phyloP scores from a whole-genome alignment of 1,140 invertebrate species.

The Nymphalis io region DNA sequence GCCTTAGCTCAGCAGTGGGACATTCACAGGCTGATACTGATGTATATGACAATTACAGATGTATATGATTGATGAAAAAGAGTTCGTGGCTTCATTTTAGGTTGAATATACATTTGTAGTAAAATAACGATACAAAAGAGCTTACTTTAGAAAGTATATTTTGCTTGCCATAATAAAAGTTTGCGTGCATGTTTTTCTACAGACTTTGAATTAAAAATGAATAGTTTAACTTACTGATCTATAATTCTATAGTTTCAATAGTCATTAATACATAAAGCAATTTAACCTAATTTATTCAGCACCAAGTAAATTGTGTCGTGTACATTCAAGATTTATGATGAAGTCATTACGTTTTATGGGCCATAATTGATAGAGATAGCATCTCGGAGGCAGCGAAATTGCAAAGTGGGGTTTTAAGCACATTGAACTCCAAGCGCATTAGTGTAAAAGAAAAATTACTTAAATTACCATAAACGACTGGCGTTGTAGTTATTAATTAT shows the following conservation, averaged over 20 bases:
- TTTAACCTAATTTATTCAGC: slow-evolving; percentile 74
- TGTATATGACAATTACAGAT: no score
- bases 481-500: slow-evolving; percentile 72
- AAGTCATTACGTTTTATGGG: slow-evolving; percentile 78
- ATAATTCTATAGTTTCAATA: slow-evolving; percentile 35
- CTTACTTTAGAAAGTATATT: no score
- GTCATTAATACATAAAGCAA: slow-evolving; percentile 62
- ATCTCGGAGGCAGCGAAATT: slow-evolving; percentile 70
- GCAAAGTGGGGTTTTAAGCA: slow-evolving; percentile 68
- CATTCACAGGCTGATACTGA: no score
- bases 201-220: background rate
- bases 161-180: no score
- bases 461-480: slow-evolving; percentile 66
- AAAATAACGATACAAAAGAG: no score
- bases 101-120: no score
- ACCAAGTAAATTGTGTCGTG: slow-evolving; percentile 74
- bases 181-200: no score
- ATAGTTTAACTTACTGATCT: background rate
- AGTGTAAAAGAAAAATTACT: slow-evolving; percentile 65
- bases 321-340: slow-evolving; percentile 77
- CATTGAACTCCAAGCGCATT: slow-evolving; percentile 68
- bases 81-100: no score
- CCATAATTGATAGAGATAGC: slow-evolving; percentile 78
- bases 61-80: no score
- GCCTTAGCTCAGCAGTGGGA: no score